A percentile compares a stretch with the other conserved stretches of the same genome.
These are phyloP conservation scores for Axea sp. DNA, from an alignment of 2,888 invertebrate species.

Conservation along the genomic window DNA sequence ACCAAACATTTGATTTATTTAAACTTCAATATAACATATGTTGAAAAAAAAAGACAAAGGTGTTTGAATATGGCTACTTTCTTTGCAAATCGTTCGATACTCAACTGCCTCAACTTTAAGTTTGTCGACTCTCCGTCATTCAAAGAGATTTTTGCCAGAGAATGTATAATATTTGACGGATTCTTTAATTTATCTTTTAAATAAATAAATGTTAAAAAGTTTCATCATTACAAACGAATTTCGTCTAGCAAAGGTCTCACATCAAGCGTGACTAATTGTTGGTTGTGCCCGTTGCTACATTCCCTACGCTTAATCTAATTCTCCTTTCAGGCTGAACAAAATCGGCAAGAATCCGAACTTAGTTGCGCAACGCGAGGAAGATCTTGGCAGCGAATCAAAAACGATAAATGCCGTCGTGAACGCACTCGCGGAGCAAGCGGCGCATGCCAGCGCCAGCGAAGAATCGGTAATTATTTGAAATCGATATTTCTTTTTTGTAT, in stretches of 20 bases:
- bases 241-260: slow-evolving; percentile 62
- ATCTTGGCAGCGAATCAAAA: slow-evolving; percentile 86
- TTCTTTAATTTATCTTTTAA: neutral
- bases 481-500: slow-evolving; percentile 3
- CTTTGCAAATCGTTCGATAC: slow-evolving; percentile 63
- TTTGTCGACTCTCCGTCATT: slow-evolving; percentile 73
- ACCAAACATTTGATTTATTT: too few species aligned
- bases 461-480: slow-evolving; percentile 82
- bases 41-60: slow-evolving; percentile 1
- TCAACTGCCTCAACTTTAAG: slow-evolving; percentile 67
- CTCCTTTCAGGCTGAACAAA: slow-evolving; percentile 89
- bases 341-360: slow-evolving; percentile 98
- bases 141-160: slow-evolving; percentile 67
- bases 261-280: slow-evolving; percentile 75
- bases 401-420: slow-evolving; percentile 96
- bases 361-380: slow-evolving; percentile 88
- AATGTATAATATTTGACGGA: neutral
- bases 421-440: slow-evolving; percentile 94
- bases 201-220: neutral
- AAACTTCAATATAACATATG: too few species aligned
- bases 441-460: slow-evolving; percentile 89
- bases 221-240: slow-evolving; percentile 1
- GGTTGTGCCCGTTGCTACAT: slow-evolving; percentile 76
- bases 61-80: slow-evolving; percentile 52
- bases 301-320: slow-evolving; percentile 79